Conservation (phyloP, 1,140 invertebrate genomes). For the Brachionus koreanus region DNA sequence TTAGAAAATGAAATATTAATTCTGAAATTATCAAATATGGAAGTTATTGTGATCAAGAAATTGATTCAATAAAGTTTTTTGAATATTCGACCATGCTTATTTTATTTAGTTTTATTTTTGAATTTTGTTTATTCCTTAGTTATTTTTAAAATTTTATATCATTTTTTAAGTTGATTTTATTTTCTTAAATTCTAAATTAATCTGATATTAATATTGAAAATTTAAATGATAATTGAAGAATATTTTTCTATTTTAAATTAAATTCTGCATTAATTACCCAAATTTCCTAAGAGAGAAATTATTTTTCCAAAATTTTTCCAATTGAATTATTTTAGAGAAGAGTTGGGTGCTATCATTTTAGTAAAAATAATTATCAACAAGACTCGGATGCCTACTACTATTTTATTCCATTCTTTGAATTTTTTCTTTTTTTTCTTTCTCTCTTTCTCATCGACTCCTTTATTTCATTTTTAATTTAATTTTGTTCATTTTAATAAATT, state of each 20-base stretch:
- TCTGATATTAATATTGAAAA: not conserved
- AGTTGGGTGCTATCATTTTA: not conserved
- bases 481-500: conserved; percentile 1
- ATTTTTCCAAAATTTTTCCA: not conserved
- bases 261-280: not conserved
- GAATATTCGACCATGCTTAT: no score
- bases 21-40: no score
- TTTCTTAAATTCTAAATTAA: no score
- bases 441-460: not conserved
- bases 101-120: no score
- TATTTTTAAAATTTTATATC: no score
- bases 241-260: not conserved
- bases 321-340: not conserved
- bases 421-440: not conserved
- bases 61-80: no score
- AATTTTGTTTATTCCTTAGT: no score
- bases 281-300: not conserved
- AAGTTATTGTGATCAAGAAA: no score
- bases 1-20: no score
- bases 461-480: not conserved
- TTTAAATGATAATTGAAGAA: not conserved
- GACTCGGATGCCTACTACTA: not conserved
- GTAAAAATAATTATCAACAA: not conserved
- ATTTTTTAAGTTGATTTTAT: no score
- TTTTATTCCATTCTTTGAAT: conserved; percentile 1